A percentile compares a stretch with the other conserved stretches of the same genome.
Evolutionary conservation across 2,888 invertebrate species (phyloP).

Genomic region (Agrochola lychnidis): DNA sequence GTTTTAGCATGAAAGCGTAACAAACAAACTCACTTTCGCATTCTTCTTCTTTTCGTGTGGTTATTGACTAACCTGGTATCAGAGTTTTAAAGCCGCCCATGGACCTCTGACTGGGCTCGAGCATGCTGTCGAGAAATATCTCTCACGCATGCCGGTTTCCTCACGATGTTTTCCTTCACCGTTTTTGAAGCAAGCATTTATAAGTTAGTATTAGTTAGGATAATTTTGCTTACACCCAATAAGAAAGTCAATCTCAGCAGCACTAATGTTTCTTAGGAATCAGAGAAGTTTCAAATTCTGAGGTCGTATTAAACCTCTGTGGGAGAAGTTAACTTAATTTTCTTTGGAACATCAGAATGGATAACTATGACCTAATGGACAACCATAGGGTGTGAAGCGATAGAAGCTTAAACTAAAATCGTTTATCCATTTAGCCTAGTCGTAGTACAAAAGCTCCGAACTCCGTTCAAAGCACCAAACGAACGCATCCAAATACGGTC

Average conservation of each 20-base stretch:
- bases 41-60: no score
- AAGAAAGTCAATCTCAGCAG: no score
- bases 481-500: slow-evolving; percentile 71
- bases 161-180: no score
- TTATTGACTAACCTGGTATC: no score
- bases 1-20: no score
- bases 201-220: no score
- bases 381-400: neutral
- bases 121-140: no score
- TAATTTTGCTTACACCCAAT: neutral
- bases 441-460: slow-evolving; percentile 20
- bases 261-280: neutral
- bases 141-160: no score
- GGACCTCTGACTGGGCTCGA: no score
- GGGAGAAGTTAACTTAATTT: neutral
- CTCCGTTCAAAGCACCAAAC: slow-evolving; percentile 34
- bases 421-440: slow-evolving; percentile 11
- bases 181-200: no score
- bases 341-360: neutral
- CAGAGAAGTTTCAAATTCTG: neutral
- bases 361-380: neutral
- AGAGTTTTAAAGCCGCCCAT: no score
- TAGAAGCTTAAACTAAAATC: neutral
- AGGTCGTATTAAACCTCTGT: neutral
- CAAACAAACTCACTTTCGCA: no score